Base-by-base conservation (phyloP, 2,888 invertebrate species). In the Charanyca ferruginea region DNA sequence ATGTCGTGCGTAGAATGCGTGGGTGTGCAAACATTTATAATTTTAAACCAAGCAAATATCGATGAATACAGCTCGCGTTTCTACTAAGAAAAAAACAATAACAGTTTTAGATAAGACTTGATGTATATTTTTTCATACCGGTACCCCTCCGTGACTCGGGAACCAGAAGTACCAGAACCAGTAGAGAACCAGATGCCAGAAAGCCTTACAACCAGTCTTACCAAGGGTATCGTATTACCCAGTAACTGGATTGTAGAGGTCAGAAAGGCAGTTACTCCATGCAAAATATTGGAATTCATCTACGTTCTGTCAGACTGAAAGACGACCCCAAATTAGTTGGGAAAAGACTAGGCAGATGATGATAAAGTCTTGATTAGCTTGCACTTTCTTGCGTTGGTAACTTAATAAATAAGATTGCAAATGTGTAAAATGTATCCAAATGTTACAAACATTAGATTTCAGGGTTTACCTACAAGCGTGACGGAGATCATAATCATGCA, bases 401-500 rank as follows among this genome's bases (percentile, higher is more conserved):
- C 1, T n/a, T 35, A 35, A 35, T 8, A 41, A 48, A 11, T 4
- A 20, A 1, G 18, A 41, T 28, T 23, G 18, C 9, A 25, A 66
- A 25, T n/a, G n/a, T n/a, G n/a, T n/a, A n/a, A 41, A 42, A 48
- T 20, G 20, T 4, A 35, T 8, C 35, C 4, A 2, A 25, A 7
- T 47, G 6, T 25, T 61, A 9, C 47, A 48, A 18, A 42, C 44
- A 11, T 16, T 41, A 52, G 28, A 20, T 45, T 48, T 47, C 22
- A 20, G 22, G n/a, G 20, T 22, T 52, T 32, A 20, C 38, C 38
- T 38, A 38, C 23, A 18, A 45, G 22, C 75, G 48, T 45, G 59
- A 74, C 57, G 32, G 13, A 69, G 52, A 69, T 74, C 38, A 42
- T 22, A 54, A 74, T 74, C 58, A 45, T 23, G 61, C 20, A 59